phyloP scores from a whole-genome alignment of 2,797 vertebrate genomes.

The Melanotaenia maccullochi region DNA sequence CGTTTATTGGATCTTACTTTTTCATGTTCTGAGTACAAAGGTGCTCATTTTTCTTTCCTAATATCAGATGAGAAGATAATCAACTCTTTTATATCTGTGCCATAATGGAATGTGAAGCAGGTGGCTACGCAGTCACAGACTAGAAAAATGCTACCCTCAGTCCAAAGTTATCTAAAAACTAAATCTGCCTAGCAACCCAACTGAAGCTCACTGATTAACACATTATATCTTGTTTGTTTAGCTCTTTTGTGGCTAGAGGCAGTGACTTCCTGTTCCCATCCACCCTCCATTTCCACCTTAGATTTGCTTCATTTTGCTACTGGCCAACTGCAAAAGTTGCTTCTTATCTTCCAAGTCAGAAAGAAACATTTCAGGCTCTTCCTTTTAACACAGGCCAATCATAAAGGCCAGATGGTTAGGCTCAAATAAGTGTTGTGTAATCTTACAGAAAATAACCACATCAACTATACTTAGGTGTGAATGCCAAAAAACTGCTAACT shows the following conservation, averaged over 20 bases:
- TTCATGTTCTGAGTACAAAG: too few relatives aligned
- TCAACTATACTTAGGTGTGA: constrained; percentile 10
- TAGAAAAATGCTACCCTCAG: background rate
- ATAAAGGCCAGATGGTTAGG: background rate
- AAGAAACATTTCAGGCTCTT: background rate
- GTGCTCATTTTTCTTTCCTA: background rate
- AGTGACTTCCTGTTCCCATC: background rate
- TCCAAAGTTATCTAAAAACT: background rate
- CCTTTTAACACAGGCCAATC: background rate
- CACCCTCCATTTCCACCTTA: background rate
- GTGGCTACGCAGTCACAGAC: background rate
- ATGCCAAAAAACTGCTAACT: constrained; percentile 25
- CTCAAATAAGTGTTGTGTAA: constrained; percentile 1
- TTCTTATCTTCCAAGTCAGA: background rate
- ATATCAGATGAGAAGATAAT: background rate
- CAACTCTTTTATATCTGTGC: background rate
- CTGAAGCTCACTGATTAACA: constrained; percentile 4
- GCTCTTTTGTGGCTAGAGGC: background rate
- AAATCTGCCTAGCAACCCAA: background rate
- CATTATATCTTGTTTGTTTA: constrained; percentile 1
- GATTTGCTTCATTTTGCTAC: background rate
- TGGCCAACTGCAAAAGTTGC: background rate
- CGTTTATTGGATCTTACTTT: background rate
- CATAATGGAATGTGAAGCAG: background rate
- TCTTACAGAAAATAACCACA: constrained; percentile 2